Evolutionary conservation across 2,113 vertebrate genomes (phyloP).

Genomic region (Leucoraja erinaceus): DNA sequence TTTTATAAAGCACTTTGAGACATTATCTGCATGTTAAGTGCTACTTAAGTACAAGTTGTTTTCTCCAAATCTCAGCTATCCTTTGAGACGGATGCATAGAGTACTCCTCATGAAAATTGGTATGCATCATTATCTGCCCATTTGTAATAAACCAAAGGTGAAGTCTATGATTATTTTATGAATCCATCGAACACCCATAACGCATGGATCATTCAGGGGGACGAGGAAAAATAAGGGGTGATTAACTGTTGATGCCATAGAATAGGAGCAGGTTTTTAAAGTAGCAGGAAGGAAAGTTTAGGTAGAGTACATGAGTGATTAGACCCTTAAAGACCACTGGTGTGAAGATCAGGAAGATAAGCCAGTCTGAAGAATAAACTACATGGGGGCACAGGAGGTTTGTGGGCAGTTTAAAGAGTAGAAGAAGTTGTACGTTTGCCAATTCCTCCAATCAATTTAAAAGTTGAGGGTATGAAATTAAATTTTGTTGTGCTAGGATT

Average conservation of each 20-base stretch:
- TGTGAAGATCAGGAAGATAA: neutral
- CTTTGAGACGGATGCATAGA: neutral
- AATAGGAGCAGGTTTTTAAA: neutral
- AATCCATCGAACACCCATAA: neutral
- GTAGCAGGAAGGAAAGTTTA: neutral
- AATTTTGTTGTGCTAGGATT: neutral
- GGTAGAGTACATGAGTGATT: neutral
- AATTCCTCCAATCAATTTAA: neutral
- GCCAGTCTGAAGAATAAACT: neutral
- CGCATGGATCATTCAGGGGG: neutral
- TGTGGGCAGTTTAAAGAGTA: neutral
- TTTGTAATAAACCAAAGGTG: neutral
- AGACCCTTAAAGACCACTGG: neutral
- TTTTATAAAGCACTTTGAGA: neutral
- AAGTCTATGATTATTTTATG: neutral
- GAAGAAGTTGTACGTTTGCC: neutral
- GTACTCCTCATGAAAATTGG: neutral
- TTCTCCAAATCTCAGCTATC: neutral
- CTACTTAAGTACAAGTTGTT: neutral
- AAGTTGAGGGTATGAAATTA: too few relatives aligned
- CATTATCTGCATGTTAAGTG: neutral
- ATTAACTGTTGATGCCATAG: neutral
- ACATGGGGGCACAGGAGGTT: neutral
- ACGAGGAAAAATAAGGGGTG: neutral
- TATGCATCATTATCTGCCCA: neutral